These are phyloP conservation scores for Netelia melanura DNA, from an alignment of 2,888 invertebrate genomes.

Conservation along the genomic window DNA sequence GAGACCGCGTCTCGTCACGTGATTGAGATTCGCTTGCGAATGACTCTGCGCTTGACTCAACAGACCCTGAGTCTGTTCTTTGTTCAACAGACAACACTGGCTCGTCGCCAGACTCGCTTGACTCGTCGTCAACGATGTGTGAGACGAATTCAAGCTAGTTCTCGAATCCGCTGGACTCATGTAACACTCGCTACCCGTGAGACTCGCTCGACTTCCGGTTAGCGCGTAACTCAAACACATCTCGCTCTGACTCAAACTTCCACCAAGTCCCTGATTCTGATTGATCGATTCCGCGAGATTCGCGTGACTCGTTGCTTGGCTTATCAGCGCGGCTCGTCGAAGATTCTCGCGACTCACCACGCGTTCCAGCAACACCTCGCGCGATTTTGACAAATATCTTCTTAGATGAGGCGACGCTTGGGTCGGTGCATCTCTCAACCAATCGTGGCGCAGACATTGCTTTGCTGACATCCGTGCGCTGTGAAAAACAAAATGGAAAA, in stretches of 20 bases:
- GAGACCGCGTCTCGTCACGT: constrained; percentile 78
- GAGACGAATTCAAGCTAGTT: constrained; percentile 80
- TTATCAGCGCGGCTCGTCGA: constrained; percentile 80
- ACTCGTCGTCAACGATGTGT: constrained; percentile 78
- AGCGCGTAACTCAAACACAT: constrained; percentile 83
- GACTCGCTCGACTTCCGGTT: constrained; percentile 75
- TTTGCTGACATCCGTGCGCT: constrained; percentile 87
- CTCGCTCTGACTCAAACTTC: constrained; percentile 85
- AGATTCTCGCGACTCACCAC: constrained; percentile 84
- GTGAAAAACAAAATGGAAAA: constrained; percentile 69
- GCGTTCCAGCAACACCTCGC: constrained; percentile 85
- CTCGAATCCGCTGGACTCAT: constrained; percentile 81
- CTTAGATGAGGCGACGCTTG: constrained; percentile 83
- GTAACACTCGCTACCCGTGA: constrained; percentile 77
- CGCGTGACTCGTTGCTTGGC: constrained; percentile 81
- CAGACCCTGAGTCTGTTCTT: constrained; percentile 83
- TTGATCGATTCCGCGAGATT: constrained; percentile 75
- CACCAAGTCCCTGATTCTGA: constrained; percentile 71
- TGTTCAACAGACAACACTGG: constrained; percentile 82
- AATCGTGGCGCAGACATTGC: constrained; percentile 87
- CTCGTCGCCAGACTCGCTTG: constrained; percentile 74
- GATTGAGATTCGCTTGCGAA: constrained; percentile 80
- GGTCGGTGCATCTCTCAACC: constrained; percentile 85
- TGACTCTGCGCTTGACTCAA: constrained; percentile 81
- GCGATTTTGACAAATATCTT: constrained; percentile 85